A percentile compares a stretch with the other conserved stretches of the same genome.
These are phyloP conservation scores for Raja brachyura DNA, from an alignment of 2,113 vertebrate genomes.

Conservation along the genomic window DNA sequence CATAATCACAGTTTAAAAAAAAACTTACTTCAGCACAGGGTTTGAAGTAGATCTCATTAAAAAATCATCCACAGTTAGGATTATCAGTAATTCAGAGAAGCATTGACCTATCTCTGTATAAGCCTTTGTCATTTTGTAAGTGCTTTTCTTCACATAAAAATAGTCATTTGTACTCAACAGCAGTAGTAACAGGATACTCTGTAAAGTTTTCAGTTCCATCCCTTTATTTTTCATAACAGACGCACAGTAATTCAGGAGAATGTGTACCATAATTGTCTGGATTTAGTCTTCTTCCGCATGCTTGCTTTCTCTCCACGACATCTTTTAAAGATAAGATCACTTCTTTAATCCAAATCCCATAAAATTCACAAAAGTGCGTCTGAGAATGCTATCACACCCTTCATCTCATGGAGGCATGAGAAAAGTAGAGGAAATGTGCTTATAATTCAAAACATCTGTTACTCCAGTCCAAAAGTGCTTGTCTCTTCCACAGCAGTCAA, in stretches of 20 bases:
- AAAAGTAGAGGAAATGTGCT: slow-evolving; percentile 8
- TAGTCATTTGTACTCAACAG: slow-evolving; percentile 16
- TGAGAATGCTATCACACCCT: not conserved
- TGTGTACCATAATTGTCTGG: slow-evolving; percentile 16
- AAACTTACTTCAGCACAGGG: not conserved
- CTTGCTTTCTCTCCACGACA: not conserved
- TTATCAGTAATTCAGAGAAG: slow-evolving; percentile 28
- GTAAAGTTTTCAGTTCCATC: not conserved
- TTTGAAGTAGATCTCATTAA: slow-evolving; percentile 11
- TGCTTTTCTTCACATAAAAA: slow-evolving; percentile 16
- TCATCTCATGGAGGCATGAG: not conserved
- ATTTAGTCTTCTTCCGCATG: not conserved
- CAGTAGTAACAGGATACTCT: slow-evolving; percentile 5
- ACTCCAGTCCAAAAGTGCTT: slow-evolving; percentile 96
- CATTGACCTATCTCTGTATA: not conserved
- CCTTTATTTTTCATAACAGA: slow-evolving; percentile 12
- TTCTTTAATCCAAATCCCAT: slow-evolving; percentile 19
- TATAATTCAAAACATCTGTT: slow-evolving; percentile 43
- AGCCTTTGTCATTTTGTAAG: not conserved
- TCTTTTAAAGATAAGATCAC: not conserved
- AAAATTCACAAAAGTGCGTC: not conserved
- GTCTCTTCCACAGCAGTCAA: slow-evolving; percentile 96
- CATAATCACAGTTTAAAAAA: slow-evolving; percentile 24
- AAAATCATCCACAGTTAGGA: slow-evolving; percentile 14
- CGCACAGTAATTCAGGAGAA: slow-evolving; percentile 14